Percentiles rank a stretch among this genome's conserved stretches.
Evolutionary conservation across 1,140 invertebrate genomes (phyloP).

Genomic region (Nephotettix cincticeps): DNA sequence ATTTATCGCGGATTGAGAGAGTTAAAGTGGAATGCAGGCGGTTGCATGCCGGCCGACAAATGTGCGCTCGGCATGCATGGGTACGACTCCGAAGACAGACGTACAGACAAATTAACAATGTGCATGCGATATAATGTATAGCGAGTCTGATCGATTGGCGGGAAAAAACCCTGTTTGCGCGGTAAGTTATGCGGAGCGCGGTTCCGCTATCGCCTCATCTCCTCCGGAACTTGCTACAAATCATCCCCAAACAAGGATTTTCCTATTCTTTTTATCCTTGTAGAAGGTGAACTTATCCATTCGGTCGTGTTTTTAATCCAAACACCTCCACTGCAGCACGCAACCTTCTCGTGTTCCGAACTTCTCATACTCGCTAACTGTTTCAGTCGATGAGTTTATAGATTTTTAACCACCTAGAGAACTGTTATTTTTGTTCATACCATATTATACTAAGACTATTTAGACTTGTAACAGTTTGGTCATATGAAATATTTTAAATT

Average conservation of each 20-base stretch:
- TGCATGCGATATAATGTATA: slow-evolving; percentile 22
- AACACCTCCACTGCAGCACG: slow-evolving; percentile 3
- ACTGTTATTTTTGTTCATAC: no score
- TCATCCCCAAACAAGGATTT: slow-evolving; percentile 20
- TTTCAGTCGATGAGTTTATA: no score
- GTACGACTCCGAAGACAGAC: slow-evolving; percentile 14
- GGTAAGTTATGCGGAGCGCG: slow-evolving; percentile 14
- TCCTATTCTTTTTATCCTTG: slow-evolving; percentile 20
- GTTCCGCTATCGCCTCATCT: not conserved
- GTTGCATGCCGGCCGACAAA: slow-evolving; percentile 7
- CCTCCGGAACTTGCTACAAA: slow-evolving; percentile 11
- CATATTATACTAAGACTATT: no score
- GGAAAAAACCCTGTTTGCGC: not conserved
- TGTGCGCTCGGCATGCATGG: slow-evolving; percentile 13
- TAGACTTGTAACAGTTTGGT: no score
- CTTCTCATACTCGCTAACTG: no score
- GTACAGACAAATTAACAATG: slow-evolving; percentile 20
- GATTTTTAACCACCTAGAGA: no score
- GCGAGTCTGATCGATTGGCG: slow-evolving; percentile 18
- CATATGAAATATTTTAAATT: no score
- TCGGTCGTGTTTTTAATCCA: slow-evolving; percentile 4
- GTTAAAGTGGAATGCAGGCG: not conserved
- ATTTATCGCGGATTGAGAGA: not conserved
- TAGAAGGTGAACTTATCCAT: slow-evolving; percentile 13
- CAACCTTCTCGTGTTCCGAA: not conserved